A percentile compares a stretch with the other conserved stretches of the same genome.
These are phyloP conservation scores for Campoplex capitator DNA, from an alignment of 2,888 invertebrate genomes.

Conservation along the genomic window DNA sequence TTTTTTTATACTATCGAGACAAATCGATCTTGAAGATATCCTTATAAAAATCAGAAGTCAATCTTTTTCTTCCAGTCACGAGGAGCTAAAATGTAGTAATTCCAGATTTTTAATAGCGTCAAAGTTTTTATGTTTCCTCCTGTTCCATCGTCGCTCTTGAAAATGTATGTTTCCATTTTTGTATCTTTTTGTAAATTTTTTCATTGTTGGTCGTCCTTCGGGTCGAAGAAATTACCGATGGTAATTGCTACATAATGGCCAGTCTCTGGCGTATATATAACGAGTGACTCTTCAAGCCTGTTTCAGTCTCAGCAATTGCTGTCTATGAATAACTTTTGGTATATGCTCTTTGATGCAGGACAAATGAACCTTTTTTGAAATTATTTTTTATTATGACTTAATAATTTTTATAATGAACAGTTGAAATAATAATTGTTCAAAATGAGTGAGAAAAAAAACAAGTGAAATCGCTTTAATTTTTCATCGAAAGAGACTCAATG, in stretches of 20 bases:
- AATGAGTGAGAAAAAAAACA: too few relatives aligned
- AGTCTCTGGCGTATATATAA: background rate
- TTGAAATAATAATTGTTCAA: too few relatives aligned
- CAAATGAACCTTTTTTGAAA: background rate
- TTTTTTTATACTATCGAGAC: background rate
- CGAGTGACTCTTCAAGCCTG: constrained; percentile 35
- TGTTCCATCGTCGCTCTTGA: background rate
- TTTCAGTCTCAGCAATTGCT: constrained; percentile 24
- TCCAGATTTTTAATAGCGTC: background rate
- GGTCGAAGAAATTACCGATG: constrained; percentile 21
- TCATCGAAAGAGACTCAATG: background rate
- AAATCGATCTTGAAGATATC: background rate
- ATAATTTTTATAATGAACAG: too few relatives aligned
- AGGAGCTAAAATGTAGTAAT: background rate
- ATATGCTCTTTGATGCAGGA: background rate
- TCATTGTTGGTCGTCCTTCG: background rate
- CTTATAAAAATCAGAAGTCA: background rate
- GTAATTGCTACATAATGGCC: constrained; percentile 41
- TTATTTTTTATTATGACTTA: background rate
- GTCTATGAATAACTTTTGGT: background rate
- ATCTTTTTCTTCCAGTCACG: background rate
- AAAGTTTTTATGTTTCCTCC: background rate
- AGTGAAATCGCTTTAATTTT: too few relatives aligned
- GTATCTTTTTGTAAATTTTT: background rate
- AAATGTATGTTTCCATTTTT: background rate